These are phyloP conservation scores for Enteromius viviparus DNA, from an alignment of 2,797 vertebrate genomes.

Conservation along the genomic window DNA sequence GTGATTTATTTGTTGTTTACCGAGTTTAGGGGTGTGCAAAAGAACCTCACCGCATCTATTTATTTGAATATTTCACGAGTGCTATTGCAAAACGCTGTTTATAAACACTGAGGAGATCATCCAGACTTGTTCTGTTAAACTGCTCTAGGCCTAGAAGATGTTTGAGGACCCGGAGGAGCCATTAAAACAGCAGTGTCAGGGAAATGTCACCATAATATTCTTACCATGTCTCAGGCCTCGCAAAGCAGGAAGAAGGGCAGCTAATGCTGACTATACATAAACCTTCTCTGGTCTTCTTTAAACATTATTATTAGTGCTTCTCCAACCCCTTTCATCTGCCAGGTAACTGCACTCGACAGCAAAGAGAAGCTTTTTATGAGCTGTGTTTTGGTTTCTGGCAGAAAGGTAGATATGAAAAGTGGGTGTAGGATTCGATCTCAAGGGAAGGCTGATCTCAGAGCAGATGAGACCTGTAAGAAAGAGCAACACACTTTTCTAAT, in stretches of 20 bases:
- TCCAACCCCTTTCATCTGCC: slow-evolving; percentile 8
- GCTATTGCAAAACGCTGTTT: not conserved
- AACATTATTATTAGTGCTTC: not conserved
- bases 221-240: slow-evolving; percentile 26
- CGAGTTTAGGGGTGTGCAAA: not conserved
- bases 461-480: slow-evolving; percentile 7
- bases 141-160: not conserved
- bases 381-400: slow-evolving; percentile 32
- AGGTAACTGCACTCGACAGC: slow-evolving; percentile 27
- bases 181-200: slow-evolving; percentile 33
- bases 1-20: not conserved
- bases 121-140: slow-evolving; percentile 25
- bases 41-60: not conserved
- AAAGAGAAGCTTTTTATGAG: not conserved
- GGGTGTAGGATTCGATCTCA: not conserved
- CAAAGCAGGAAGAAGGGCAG: slow-evolving; percentile 23
- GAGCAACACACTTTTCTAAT: slow-evolving; percentile 62
- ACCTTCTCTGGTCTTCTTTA: not conserved
- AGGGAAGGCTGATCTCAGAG: slow-evolving; percentile 40
- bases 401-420: not conserved
- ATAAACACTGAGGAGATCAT: slow-evolving; percentile 4
- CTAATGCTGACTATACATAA: slow-evolving; percentile 49
- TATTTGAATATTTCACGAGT: not conserved
- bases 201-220: slow-evolving; percentile 25
- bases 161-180: slow-evolving; percentile 19